Base-by-base conservation (phyloP, 2,113 vertebrate species). In the Lycaon pictus region DNA sequence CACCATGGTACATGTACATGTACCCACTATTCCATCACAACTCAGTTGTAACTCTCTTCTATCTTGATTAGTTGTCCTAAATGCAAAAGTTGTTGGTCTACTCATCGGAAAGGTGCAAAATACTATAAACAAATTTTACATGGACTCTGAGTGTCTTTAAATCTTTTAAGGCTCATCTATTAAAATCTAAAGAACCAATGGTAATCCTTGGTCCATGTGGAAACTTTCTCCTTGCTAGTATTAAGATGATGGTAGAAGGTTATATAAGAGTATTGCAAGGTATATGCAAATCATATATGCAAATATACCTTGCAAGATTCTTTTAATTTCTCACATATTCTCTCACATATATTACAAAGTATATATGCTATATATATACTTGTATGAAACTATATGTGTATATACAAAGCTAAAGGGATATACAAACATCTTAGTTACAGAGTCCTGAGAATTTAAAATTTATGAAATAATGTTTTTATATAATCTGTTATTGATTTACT, bases 401-500 rank as follows among this genome's bases (percentile, higher is more conserved):
- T 65, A 48, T 48, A 62, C 60, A 62, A 91, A 82, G 27, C 16
- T 90, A 79, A 80, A 83, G 51, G 6, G 4, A 74, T 23, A 84
- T 74, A 76, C 23, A 29, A 7, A 77, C 5, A 79, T 11, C 51
- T 88, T 74, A 96, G 80, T 5, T 88, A 51, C 80, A 87, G 58
- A 72, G 43, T 65, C 7, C 5, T 85, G n/a, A 82, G 62, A 90
- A 83, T 74, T 87, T 90, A 88, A 74, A 87, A 7, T 71, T 95
- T 27, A 85, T 76, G n/a, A 77, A 63, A 88, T 71, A 76, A n/a
- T 32, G 13, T 19, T 93, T 22, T 51, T 60, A 72, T 29, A 55
- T 95, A 90, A 88, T 16, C 32, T 88, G 32, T 43, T 72, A 92
- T 63, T 93, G 43, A 85, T 76, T 65, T 81, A 13, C 23, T 94